Evolutionary conservation across 1,140 invertebrate species (phyloP), one percentile per base, ranked within the genome.

Genomic region (Drosophila ercepeae): DNA sequence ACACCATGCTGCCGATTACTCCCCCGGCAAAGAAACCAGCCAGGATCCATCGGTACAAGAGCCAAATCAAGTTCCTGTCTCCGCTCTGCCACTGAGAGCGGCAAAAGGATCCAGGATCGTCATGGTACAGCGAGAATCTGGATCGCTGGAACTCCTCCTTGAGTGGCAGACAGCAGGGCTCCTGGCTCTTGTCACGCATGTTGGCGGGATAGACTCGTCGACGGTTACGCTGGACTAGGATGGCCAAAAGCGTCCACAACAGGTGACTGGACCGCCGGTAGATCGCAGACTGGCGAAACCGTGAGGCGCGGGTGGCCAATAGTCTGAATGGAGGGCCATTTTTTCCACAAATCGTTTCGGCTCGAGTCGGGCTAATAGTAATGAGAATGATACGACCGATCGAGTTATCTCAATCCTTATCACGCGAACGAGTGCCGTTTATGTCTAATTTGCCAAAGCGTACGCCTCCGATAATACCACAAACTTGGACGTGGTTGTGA

Each of bases 1-100:
- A 89, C 5, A 93, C 90, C 1, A 94, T 41, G 8, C 93, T 93
- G 49, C 92, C 92, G 0, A 94, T 51, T 2, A 92, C 78, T 0
- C 94, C 93, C 1, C 55, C 74, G 4, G 59, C 73, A 34, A 89
- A 89, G 51, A 89, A 89, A 4, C 36, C 53, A 0, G 86, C 86
- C 25, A 84, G 44, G 3, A 84, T 13, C 84, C 84, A 89, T 39
- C 84, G 73, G 41, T 89, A 89, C 5, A 89, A 44, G 0, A 89
- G 50, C 79, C 86, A 89, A 13, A 86, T 44, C 11, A 75, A 0
- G 2, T 32, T 78, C 5, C 79, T 76, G 0, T 89, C 63, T 1
- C 69, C 63, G 7, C 45, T 64, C 18, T 89, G 84, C 84, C 84
- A 89, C 39, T 89, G 86, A 0, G 81, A 89, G 9, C 86, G 86